Conservation (phyloP, 2,888 invertebrate genomes). For the Deilephila elpenor region DNA sequence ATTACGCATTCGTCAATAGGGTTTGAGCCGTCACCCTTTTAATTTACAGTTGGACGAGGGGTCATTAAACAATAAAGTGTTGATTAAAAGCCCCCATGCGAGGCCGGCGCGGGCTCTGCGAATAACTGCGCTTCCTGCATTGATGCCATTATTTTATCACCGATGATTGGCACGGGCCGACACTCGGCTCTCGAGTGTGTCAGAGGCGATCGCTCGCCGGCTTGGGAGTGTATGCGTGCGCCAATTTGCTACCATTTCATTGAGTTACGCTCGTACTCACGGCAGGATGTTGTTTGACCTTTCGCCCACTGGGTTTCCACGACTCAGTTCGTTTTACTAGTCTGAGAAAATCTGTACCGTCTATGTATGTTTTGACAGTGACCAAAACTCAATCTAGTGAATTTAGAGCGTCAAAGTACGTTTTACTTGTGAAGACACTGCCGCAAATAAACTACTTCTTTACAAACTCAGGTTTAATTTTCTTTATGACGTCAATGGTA, state of each 20-base stretch:
- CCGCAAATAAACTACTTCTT: no score
- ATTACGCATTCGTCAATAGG: constrained; percentile 81
- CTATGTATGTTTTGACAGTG: no score
- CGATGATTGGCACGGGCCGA: constrained; percentile 77
- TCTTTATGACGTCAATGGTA: no score
- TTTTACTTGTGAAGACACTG: no score
- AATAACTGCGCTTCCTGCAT: constrained; percentile 81
- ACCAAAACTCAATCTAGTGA: no score
- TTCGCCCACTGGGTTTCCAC: background rate
- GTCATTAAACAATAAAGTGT: constrained; percentile 85
- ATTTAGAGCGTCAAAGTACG: no score
- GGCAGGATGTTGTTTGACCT: background rate
- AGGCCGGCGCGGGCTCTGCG: constrained; percentile 66
- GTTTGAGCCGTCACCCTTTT: constrained; percentile 83
- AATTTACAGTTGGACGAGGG: constrained; percentile 82
- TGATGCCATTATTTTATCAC: constrained; percentile 81
- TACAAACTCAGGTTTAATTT: no score
- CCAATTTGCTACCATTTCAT: constrained; percentile 36
- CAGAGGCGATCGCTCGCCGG: constrained; percentile 23
- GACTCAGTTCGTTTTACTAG: background rate
- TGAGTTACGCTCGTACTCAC: constrained; percentile 8
- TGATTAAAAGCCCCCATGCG: constrained; percentile 85
- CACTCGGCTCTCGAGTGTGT: constrained; percentile 49
- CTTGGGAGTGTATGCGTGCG: constrained; percentile 7
- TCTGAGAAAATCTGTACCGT: background rate